Base-by-base conservation (phyloP, 2,888 invertebrate genomes). In the Iselma pallidipennis region DNA sequence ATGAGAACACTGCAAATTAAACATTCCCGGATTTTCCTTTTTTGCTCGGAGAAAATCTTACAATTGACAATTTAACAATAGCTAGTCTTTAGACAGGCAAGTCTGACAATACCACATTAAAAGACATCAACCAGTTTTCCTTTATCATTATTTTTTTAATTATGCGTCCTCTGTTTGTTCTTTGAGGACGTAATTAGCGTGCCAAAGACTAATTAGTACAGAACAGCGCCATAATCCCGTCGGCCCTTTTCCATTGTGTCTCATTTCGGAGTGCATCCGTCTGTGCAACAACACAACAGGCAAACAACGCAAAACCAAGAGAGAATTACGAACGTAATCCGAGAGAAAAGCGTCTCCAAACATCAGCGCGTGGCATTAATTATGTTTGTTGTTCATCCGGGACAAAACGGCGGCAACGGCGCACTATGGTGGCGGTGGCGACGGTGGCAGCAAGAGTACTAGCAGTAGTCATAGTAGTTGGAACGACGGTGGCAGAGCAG, bases 161-260 rank as follows among this genome's bases (percentile, higher is more conserved):
- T 74, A 74, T 70, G 58, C 64, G 12, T 45, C 4, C 62, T 67
- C 67, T 63, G 73, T 68, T 71, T 69, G 72, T 69, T 71, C 69
- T 75, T 72, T 74, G 74, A 75, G 70, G 69, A 67, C 71, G 70
- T 73, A 75, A 76, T 76, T 75, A 73, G 73, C 72, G 70, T 72
- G 70, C 71, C 71, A 72, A 72, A 71, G 74, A 72, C 73, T 75
- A 75, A 76, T 76, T 76, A 76, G 72, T 57, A 67, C 57, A 62
- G 62, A 66, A 55, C 58, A 57, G 48, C 62, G 45, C 28, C 54
- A 55, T 31, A 31, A 50, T 62, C 67, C 69, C 66, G 66, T 59
- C 61, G 72, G 68, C 65, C 68, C 62, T 59, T 70, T 66, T 59
- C 65, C 60, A 67, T 68, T 69, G 7, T 42, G 63, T 70, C 65